Conservation (phyloP, 2,113 vertebrate genomes). For the Urocynchramus pylzowi region DNA sequence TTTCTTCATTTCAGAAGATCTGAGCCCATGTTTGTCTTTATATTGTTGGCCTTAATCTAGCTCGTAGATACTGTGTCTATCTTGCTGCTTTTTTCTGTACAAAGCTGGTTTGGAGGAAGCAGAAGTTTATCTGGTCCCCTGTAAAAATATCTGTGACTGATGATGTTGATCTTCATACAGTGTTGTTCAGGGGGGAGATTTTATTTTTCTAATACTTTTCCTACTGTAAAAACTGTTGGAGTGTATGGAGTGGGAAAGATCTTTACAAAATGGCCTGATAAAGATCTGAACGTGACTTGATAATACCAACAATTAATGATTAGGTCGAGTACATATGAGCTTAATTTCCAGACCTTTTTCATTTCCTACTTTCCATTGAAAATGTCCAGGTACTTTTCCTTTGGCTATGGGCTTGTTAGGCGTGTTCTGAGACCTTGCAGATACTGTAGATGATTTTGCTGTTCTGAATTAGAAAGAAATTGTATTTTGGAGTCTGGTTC, state of each 20-base stretch:
- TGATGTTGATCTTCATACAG: slow-evolving; percentile 14
- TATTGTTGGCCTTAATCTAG: slow-evolving; percentile 53
- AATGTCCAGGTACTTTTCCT: background rate
- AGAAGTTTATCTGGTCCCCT: background rate
- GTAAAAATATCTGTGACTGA: background rate
- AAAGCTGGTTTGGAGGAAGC: slow-evolving; percentile 51
- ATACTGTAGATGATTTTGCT: background rate
- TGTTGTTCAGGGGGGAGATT: slow-evolving; percentile 62
- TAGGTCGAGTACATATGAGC: background rate
- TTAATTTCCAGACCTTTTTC: background rate
- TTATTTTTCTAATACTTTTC: slow-evolving; percentile 74
- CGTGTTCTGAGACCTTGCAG: background rate
- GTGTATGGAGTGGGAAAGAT: background rate
- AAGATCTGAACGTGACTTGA: background rate
- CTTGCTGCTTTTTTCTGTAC: slow-evolving; percentile 20
- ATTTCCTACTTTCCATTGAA: background rate
- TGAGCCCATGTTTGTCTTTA: slow-evolving; percentile 2
- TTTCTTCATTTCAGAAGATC: slow-evolving; percentile 26
- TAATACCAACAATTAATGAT: background rate
- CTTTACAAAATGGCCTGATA: background rate
- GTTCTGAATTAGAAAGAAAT: background rate
- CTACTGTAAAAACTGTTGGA: slow-evolving; percentile 12
- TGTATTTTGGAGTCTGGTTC: background rate
- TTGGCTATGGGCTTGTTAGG: background rate
- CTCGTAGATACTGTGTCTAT: slow-evolving; percentile 11